These are phyloP conservation scores for Siphamia tubifer DNA, from an alignment of 2,113 vertebrate genomes.

Conservation along the genomic window DNA sequence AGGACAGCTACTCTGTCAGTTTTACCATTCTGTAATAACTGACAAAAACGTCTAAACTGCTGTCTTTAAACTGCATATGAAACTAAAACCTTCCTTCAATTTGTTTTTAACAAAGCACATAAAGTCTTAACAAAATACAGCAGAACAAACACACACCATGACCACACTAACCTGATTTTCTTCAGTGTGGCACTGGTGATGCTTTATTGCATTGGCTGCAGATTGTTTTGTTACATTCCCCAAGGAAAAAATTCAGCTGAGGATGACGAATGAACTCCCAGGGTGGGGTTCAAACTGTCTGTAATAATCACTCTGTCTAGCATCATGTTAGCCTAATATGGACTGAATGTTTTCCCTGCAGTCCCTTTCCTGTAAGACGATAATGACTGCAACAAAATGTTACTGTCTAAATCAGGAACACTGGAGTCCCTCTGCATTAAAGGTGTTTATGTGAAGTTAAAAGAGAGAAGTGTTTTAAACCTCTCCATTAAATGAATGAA, in stretches of 20 bases:
- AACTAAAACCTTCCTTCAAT: not conserved
- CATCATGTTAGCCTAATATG: constrained; percentile 62
- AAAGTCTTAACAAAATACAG: no score
- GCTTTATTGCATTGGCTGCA: not conserved
- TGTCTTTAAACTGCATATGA: no score
- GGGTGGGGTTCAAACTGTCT: constrained; percentile 54
- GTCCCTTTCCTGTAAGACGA: constrained; percentile 25
- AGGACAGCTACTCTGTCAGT: not conserved
- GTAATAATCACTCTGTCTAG: constrained; percentile 36
- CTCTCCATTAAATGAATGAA: not conserved
- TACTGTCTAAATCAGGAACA: not conserved
- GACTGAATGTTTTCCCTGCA: constrained; percentile 19
- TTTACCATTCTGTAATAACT: not conserved
- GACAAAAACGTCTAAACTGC: not conserved
- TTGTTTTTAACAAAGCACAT: not conserved
- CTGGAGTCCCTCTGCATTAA: not conserved
- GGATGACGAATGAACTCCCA: constrained; percentile 21
- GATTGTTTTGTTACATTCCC: constrained; percentile 27
- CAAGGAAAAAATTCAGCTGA: constrained; percentile 19
- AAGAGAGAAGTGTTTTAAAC: not conserved
- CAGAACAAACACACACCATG: not conserved
- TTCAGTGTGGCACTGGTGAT: not conserved
- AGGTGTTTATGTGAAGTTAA: constrained; percentile 3
- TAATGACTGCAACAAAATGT: constrained; percentile 9
- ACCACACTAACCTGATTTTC: not conserved